A percentile compares a stretch with the other conserved stretches of the same genome.
phyloP scores from a whole-genome alignment of 1,140 invertebrate species.

The Cryptotermes secundus region DNA sequence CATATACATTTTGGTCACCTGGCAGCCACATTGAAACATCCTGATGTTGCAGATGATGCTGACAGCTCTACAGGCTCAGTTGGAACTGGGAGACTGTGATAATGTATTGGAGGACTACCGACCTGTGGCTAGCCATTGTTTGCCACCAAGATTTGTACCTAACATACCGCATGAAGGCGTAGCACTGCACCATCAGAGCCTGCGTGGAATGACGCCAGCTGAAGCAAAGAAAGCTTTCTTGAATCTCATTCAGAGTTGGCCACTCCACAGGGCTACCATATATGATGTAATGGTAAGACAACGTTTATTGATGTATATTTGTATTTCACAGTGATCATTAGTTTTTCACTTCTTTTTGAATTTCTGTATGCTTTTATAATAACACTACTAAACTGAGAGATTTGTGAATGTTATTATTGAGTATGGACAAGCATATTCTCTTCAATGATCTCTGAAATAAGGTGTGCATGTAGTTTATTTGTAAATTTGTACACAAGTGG shows the following conservation, averaged over 20 bases:
- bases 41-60: constrained; percentile 76
- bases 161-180: constrained; percentile 75
- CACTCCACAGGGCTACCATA: constrained; percentile 86
- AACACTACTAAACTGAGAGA: too few species aligned
- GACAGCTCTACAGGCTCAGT: constrained; percentile 88
- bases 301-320: background rate
- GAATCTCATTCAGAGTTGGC: constrained; percentile 93
- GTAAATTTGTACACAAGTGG: too few species aligned
- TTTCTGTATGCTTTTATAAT: background rate
- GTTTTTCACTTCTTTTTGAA: background rate
- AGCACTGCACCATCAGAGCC: constrained; percentile 81
- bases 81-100: constrained; percentile 82
- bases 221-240: constrained; percentile 91
- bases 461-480: too few species aligned
- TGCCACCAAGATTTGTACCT: constrained; percentile 76
- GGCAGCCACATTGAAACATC: background rate
- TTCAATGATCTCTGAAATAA: too few species aligned
- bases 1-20: background rate
- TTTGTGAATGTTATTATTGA: too few species aligned
- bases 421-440: too few species aligned
- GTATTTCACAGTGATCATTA: background rate
- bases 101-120: constrained; percentile 70
- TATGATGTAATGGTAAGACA: constrained; percentile 85
- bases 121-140: constrained; percentile 73
- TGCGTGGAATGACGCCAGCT: constrained; percentile 78